These are phyloP conservation scores for Icerya purchasi DNA, from an alignment of 2,888 invertebrate species.

Conservation along the genomic window DNA sequence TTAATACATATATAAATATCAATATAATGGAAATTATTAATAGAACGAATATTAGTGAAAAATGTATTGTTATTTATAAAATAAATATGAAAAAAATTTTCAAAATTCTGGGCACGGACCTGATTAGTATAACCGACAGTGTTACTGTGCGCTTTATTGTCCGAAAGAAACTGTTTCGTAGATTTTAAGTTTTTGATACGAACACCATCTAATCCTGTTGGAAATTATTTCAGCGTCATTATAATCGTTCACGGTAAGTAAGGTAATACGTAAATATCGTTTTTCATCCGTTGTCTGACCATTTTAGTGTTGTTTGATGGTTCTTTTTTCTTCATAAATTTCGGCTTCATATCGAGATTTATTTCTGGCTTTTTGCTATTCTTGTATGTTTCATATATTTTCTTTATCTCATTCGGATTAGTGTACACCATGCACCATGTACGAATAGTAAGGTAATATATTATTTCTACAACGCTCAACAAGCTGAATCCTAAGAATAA, in stretches of 20 bases:
- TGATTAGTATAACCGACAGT: too few species aligned
- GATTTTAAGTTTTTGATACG: too few species aligned
- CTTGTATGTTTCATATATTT: slow-evolving; percentile 27
- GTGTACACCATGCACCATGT: slow-evolving; percentile 38
- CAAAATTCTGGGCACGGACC: too few species aligned
- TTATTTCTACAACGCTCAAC: slow-evolving; percentile 27
- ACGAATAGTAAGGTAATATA: slow-evolving; percentile 24
- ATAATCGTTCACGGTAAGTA: slow-evolving; percentile 8
- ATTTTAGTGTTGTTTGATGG: not conserved
- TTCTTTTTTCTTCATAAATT: slow-evolving; percentile 18
- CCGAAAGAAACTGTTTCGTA: too few species aligned
- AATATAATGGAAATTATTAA: too few species aligned
- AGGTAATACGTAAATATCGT: slow-evolving; percentile 1
- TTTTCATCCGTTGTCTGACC: not conserved
- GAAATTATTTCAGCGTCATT: too few species aligned
- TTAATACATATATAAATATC: too few species aligned
- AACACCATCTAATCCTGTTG: too few species aligned
- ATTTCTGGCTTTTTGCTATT: slow-evolving; percentile 22
- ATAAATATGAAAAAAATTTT: too few species aligned
- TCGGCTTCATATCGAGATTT: slow-evolving; percentile 25
- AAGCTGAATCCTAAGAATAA: slow-evolving; percentile 29
- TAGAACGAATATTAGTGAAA: too few species aligned
- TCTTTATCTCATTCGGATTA: slow-evolving; percentile 29
- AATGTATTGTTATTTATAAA: too few species aligned
- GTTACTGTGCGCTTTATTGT: too few species aligned